phyloP scores from a whole-genome alignment of 2,797 vertebrate species.

The Rhabdophis nuchalis region DNA sequence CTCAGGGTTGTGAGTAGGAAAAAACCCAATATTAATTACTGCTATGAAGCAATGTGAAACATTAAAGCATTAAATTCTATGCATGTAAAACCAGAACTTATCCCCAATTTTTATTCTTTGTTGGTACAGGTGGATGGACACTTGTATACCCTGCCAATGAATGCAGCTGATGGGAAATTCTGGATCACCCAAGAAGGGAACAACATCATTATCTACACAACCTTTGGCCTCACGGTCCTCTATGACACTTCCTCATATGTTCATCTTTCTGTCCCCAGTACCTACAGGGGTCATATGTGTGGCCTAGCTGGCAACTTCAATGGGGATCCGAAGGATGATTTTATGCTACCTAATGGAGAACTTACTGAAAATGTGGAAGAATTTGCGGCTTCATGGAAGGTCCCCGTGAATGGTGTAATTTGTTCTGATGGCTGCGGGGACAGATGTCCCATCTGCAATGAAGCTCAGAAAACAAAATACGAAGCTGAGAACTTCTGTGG shows the following conservation, averaged over 20 bases:
- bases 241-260: slow-evolving; percentile 8
- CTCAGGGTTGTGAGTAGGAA: neutral
- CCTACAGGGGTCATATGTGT: slow-evolving; percentile 52
- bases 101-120: neutral
- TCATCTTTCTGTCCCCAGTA: neutral
- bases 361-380: slow-evolving; percentile 25
- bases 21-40: neutral
- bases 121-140: slow-evolving; percentile 64
- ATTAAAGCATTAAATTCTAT: fast-evolving
- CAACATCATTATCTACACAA: slow-evolving; percentile 47
- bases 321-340: slow-evolving; percentile 60
- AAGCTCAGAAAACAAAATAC: neutral
- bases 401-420: slow-evolving; percentile 55
- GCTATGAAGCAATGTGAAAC: neutral
- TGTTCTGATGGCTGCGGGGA: slow-evolving; percentile 43
- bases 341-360: slow-evolving; percentile 42
- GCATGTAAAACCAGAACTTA: neutral
- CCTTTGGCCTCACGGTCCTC: slow-evolving; percentile 1
- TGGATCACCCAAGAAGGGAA: slow-evolving; percentile 54
- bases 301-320: slow-evolving; percentile 73
- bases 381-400: slow-evolving; percentile 65
- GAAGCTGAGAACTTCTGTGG: slow-evolving; percentile 13
- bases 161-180: slow-evolving; percentile 45
- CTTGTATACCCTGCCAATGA: slow-evolving; percentile 58
- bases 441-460: slow-evolving; percentile 24